Conservation (phyloP, 2,888 invertebrate species). For the Metopia argyrocephala region DNA sequence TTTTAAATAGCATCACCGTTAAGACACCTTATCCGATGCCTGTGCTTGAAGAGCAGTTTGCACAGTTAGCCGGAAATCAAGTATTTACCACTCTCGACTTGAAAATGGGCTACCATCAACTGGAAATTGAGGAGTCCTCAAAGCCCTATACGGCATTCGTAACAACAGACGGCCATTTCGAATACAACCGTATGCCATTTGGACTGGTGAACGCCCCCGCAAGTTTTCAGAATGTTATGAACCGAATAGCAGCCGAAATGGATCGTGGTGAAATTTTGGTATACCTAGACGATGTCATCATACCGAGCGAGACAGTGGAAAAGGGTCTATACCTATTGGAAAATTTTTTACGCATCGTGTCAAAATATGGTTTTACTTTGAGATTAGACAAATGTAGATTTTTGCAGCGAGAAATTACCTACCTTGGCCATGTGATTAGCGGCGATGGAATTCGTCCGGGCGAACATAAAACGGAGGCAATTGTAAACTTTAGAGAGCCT, state of each 20-base stretch:
- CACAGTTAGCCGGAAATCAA: slow-evolving; percentile 9
- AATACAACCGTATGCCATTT: slow-evolving; percentile 52
- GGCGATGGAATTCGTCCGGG: slow-evolving; percentile 11
- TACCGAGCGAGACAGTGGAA: neutral
- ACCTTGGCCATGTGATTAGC: slow-evolving; percentile 28
- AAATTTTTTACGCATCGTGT: neutral
- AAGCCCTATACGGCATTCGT: slow-evolving; percentile 44
- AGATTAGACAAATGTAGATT: slow-evolving; percentile 14
- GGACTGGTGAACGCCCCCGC: slow-evolving; percentile 22
- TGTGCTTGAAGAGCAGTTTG: slow-evolving; percentile 10
- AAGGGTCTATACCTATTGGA: neutral
- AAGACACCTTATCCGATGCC: slow-evolving; percentile 20
- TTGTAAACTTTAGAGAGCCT: slow-evolving; percentile 10
- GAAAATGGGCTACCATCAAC: slow-evolving; percentile 52
- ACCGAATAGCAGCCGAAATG: slow-evolving; percentile 4
- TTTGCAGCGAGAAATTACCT: slow-evolving; percentile 10
- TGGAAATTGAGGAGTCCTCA: slow-evolving; percentile 44
- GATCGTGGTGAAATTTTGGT: neutral
- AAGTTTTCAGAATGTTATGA: slow-evolving; percentile 6
- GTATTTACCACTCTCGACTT: slow-evolving; percentile 49
- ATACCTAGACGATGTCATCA: neutral
- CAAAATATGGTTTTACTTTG: neutral
- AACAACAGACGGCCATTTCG: slow-evolving; percentile 45
- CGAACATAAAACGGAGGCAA: slow-evolving; percentile 6
- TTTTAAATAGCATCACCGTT: neutral